Percentiles rank a stretch among this genome's conserved stretches.
These are phyloP conservation scores for Poeciliopsis turneri DNA, from an alignment of 2,797 vertebrate species.

Conservation along the genomic window DNA sequence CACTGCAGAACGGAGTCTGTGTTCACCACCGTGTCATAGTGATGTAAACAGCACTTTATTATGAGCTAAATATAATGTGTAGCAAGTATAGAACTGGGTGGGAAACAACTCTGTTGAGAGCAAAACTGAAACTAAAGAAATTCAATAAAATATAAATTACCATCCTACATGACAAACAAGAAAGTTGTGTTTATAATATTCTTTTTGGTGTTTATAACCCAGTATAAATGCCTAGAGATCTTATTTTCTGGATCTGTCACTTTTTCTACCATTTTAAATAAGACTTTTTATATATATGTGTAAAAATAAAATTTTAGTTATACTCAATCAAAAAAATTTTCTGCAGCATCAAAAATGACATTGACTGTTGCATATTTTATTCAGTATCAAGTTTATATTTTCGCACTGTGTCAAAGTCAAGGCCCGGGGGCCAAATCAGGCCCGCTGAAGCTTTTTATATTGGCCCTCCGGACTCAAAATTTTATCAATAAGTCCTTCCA, in stretches of 20 bases:
- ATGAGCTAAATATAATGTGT: conserved; percentile 19
- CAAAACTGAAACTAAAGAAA: neutral
- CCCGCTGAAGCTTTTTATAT: too few relatives aligned
- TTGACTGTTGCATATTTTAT: neutral
- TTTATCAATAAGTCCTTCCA: too few relatives aligned
- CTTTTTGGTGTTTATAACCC: neutral
- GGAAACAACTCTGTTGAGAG: neutral
- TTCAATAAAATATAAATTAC: neutral
- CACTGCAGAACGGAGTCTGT: conserved; percentile 18
- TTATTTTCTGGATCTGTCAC: neutral
- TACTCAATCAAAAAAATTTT: neutral
- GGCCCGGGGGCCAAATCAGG: too few relatives aligned
- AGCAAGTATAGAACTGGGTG: neutral
- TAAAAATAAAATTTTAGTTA: neutral
- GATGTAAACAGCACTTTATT: neutral
- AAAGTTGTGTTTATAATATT: neutral
- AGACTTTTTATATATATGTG: neutral
- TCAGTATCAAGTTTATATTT: neutral
- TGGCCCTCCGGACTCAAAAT: too few relatives aligned
- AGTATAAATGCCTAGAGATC: neutral
- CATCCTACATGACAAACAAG: neutral
- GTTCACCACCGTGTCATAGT: conserved; percentile 11
- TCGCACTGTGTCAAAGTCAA: neutral
- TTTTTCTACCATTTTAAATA: neutral
- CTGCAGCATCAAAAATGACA: neutral